phyloP scores from a whole-genome alignment of 1,140 invertebrate species.

The Ips nitidus region DNA sequence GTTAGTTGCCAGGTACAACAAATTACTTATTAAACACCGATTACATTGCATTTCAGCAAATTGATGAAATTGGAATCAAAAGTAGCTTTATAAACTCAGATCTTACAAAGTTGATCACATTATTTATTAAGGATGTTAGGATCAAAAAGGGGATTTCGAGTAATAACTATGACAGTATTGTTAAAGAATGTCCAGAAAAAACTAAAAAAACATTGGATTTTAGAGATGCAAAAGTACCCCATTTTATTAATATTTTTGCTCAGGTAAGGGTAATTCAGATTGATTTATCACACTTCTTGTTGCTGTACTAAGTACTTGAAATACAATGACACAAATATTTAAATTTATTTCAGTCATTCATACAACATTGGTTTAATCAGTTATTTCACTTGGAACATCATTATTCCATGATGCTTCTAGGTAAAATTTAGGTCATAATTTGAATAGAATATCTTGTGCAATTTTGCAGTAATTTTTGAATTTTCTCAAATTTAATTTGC shows the following conservation, averaged over 20 bases:
- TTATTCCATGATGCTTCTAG: no score
- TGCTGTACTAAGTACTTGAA: background rate
- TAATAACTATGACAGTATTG: slow-evolving; percentile 49
- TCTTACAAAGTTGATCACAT: slow-evolving; percentile 81
- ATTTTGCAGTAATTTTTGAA: no score
- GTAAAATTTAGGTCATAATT: no score
- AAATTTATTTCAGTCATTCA: no score
- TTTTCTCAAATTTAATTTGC: no score
- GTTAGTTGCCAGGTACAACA: background rate
- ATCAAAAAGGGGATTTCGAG: slow-evolving; percentile 77
- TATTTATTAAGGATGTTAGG: slow-evolving; percentile 80
- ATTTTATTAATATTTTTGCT: slow-evolving; percentile 77
- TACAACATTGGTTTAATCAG: no score
- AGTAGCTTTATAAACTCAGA: slow-evolving; percentile 90
- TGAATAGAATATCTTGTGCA: no score
- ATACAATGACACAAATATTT: background rate
- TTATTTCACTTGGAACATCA: no score
- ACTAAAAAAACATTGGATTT: slow-evolving; percentile 60
- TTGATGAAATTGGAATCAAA: slow-evolving; percentile 82
- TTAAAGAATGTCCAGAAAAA: slow-evolving; percentile 44
- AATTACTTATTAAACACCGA: background rate
- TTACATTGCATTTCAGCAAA: slow-evolving; percentile 37
- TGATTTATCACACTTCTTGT: background rate
- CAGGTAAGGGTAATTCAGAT: slow-evolving; percentile 59
- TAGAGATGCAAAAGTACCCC: slow-evolving; percentile 71